These are phyloP conservation scores for Andinoacara biseriatus DNA, from an alignment of 2,113 vertebrate species.

Conservation along the genomic window DNA sequence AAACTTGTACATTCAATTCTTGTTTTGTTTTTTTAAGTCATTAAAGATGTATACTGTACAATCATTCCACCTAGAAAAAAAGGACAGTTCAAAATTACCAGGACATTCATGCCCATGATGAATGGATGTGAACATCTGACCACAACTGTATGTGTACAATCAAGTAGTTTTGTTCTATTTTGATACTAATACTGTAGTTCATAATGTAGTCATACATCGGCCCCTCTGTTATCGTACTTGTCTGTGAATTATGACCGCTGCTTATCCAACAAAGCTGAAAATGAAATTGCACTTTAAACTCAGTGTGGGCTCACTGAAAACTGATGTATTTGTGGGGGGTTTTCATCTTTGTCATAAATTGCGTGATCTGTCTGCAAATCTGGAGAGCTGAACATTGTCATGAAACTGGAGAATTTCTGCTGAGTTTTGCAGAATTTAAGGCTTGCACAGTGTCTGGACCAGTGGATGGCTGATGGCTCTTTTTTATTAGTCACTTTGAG, in stretches of 20 bases:
- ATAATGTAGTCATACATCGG: slow-evolving; percentile 18
- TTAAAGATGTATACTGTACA: neutral
- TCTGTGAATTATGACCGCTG: slow-evolving; percentile 35
- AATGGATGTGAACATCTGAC: neutral
- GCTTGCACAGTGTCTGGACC: slow-evolving; percentile 7
- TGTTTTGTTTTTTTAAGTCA: no score
- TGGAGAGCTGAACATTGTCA: neutral
- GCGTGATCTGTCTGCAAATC: neutral
- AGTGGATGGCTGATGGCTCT: slow-evolving; percentile 10
- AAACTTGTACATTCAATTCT: no score
- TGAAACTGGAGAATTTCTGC: neutral
- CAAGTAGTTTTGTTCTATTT: slow-evolving; percentile 24
- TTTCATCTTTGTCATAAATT: slow-evolving; percentile 4
- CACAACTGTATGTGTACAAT: neutral
- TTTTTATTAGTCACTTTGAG: slow-evolving; percentile 35
- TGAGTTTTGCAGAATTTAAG: neutral
- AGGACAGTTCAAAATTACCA: neutral
- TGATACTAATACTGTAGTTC: slow-evolving; percentile 48
- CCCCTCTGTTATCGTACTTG: slow-evolving; percentile 19
- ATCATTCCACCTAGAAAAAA: neutral
- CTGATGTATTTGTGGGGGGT: slow-evolving; percentile 6
- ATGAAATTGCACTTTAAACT: slow-evolving; percentile 68
- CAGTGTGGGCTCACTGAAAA: slow-evolving; percentile 32
- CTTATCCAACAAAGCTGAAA: slow-evolving; percentile 64
- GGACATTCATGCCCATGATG: neutral